Evolutionary conservation across 92 coral and sea anemone species (phyloP).

Genomic region (Paragorgia papillata): DNA sequence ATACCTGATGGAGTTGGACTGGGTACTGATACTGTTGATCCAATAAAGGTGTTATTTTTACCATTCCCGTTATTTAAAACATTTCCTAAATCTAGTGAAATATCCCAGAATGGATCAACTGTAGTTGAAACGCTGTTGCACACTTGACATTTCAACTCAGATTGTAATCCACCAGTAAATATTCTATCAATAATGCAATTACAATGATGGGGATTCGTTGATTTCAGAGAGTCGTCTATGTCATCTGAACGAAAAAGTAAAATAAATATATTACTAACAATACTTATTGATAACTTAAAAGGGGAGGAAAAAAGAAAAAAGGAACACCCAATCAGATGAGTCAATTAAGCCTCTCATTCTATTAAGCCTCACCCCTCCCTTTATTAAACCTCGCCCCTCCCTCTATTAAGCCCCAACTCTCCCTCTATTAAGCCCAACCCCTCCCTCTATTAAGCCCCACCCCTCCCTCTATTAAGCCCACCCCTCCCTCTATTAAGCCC

Average conservation of each 20-base stretch:
- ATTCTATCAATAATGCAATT: slow-evolving; percentile 97
- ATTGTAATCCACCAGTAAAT: slow-evolving; percentile 95
- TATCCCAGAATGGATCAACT: slow-evolving; percentile 99
- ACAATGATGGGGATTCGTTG: slow-evolving; percentile 89
- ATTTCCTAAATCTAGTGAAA: slow-evolving; percentile 93
- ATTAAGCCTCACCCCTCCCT: too few species aligned
- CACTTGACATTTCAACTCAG: slow-evolving; percentile 92
- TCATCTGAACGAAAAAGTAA: slow-evolving; percentile 68
- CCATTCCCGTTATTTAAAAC: slow-evolving; percentile 67
- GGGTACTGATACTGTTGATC: slow-evolving; percentile 94
- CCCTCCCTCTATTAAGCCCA: too few species aligned
- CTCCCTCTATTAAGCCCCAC: too few species aligned
- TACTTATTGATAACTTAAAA: too few species aligned
- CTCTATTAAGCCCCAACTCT: too few species aligned
- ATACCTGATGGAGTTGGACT: slow-evolving; percentile 81
- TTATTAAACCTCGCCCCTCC: too few species aligned
- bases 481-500: too few species aligned
- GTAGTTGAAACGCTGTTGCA: slow-evolving; percentile 96
- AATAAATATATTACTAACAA: background rate
- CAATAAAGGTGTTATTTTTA: slow-evolving; percentile 79
- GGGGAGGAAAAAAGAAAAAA: too few species aligned
- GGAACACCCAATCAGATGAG: too few species aligned
- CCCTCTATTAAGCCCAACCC: too few species aligned
- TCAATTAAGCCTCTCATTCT: too few species aligned
- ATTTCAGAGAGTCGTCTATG: slow-evolving; percentile 74